A percentile compares a stretch with the other conserved stretches of the same genome.
These are phyloP conservation scores for Abrostola tripartita DNA, from an alignment of 2,888 invertebrate species.

Conservation along the genomic window DNA sequence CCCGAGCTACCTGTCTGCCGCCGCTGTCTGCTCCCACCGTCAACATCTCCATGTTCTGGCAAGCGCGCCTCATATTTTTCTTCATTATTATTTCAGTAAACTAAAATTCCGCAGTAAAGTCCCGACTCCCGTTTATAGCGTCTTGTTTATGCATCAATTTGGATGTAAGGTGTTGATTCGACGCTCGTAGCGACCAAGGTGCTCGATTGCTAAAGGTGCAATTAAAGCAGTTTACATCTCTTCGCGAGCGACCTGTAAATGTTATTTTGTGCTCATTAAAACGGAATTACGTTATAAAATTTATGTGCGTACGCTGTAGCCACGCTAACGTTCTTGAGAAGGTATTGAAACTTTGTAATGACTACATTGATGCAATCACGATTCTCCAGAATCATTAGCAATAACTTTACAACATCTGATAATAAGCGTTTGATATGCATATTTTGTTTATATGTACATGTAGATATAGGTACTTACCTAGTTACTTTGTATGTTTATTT, in stretches of 20 bases:
- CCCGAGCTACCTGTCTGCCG: slow-evolving; percentile 73
- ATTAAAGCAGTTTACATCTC: slow-evolving; percentile 83
- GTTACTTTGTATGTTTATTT: not conserved
- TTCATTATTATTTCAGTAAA: slow-evolving; percentile 61
- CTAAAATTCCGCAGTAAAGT: slow-evolving; percentile 49
- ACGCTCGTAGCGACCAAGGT: slow-evolving; percentile 66
- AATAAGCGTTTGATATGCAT: slow-evolving; percentile 2
- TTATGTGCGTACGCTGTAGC: slow-evolving; percentile 76
- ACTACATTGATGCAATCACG: slow-evolving; percentile 39
- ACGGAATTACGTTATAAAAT: slow-evolving; percentile 81
- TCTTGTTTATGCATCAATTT: slow-evolving; percentile 67
- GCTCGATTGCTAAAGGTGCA: slow-evolving; percentile 71
- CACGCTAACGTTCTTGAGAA: slow-evolving; percentile 71
- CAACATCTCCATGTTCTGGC: slow-evolving; percentile 68
- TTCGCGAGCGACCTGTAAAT: slow-evolving; percentile 82
- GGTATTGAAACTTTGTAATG: slow-evolving; percentile 75
- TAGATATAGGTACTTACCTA: no score
- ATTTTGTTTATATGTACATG: not conserved
- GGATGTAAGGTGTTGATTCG: slow-evolving; percentile 78
- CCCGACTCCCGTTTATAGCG: slow-evolving; percentile 61
- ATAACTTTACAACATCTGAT: slow-evolving; percentile 18
- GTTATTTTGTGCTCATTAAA: slow-evolving; percentile 83
- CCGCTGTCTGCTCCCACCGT: slow-evolving; percentile 62
- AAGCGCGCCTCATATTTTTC: slow-evolving; percentile 54
- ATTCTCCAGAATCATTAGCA: slow-evolving; percentile 10